Evolutionary conservation across 1,140 invertebrate species (phyloP).

Genomic region (Drosophila dunni): DNA sequence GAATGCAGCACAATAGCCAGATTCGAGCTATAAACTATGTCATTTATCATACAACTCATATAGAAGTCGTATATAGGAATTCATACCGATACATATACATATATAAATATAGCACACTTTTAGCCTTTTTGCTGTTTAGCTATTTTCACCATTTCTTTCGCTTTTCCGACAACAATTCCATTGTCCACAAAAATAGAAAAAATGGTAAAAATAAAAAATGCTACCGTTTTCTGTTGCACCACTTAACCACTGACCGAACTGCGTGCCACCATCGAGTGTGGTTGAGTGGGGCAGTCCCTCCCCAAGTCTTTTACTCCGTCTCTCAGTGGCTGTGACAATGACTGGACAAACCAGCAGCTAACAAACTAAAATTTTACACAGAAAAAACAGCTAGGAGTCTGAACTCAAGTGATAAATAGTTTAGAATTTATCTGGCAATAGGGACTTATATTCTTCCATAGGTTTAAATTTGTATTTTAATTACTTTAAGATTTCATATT

Average conservation of each 20-base stretch:
- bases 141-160: slow-evolving; percentile 81
- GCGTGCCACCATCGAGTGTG: slow-evolving; percentile 18
- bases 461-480: too few species aligned
- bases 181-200: slow-evolving; percentile 25
- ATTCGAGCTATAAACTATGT: slow-evolving; percentile 70
- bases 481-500: too few species aligned
- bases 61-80: slow-evolving; percentile 31
- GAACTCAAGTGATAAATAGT: slow-evolving; percentile 15
- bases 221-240: slow-evolving; percentile 61
- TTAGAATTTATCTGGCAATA: too few species aligned
- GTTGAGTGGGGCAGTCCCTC: background rate
- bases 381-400: slow-evolving; percentile 25
- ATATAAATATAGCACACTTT: slow-evolving; percentile 69
- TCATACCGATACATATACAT: slow-evolving; percentile 14
- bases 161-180: slow-evolving; percentile 65
- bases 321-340: slow-evolving; percentile 55
- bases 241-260: slow-evolving; percentile 44
- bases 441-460: too few species aligned
- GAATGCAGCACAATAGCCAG: slow-evolving; percentile 17
- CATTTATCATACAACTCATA: slow-evolving; percentile 76
- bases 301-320: background rate
- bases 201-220: slow-evolving; percentile 43
- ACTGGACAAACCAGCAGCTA: slow-evolving; percentile 46
- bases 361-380: slow-evolving; percentile 37
- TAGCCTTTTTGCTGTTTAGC: slow-evolving; percentile 66